Conservation (phyloP, 2,888 invertebrate genomes). For the Baronia brevicornis region DNA sequence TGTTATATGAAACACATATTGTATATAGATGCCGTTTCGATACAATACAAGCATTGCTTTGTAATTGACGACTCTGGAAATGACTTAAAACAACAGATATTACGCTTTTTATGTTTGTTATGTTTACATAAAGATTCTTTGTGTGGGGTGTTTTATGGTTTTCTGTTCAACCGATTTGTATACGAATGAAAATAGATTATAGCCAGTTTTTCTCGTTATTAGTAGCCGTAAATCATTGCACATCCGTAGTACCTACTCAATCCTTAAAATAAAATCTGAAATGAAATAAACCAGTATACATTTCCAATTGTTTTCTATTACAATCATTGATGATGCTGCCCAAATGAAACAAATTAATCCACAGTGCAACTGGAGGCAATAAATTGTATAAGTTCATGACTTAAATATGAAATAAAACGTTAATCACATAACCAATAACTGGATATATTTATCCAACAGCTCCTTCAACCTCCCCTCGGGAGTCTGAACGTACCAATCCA, state of each 20-base stretch:
- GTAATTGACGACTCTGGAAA: slow-evolving; percentile 67
- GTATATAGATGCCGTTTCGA: slow-evolving; percentile 30
- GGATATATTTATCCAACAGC: slow-evolving; percentile 23
- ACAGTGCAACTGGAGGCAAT: too few species aligned
- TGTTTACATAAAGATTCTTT: slow-evolving; percentile 75
- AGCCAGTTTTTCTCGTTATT: slow-evolving; percentile 74
- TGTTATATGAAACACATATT: slow-evolving; percentile 40
- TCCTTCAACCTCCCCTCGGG: slow-evolving; percentile 26
- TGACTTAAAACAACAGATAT: slow-evolving; percentile 73
- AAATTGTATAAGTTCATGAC: too few species aligned
- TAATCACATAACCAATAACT: slow-evolving; percentile 31
- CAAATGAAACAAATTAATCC: slow-evolving; percentile 2
- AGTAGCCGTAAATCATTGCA: slow-evolving; percentile 68
- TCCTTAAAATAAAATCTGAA: slow-evolving; percentile 62
- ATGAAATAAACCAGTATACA: slow-evolving; percentile 33
- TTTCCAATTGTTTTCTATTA: slow-evolving; percentile 12
- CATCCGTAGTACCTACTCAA: slow-evolving; percentile 59
- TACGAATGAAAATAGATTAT: slow-evolving; percentile 74
- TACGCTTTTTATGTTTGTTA: slow-evolving; percentile 68
- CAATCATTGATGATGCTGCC: slow-evolving; percentile 1
- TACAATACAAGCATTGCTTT: slow-evolving; percentile 45
- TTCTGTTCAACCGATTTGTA: slow-evolving; percentile 74
- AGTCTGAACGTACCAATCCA: slow-evolving; percentile 58
- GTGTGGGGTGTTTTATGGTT: slow-evolving; percentile 73
- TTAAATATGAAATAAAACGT: slow-evolving; percentile 31